Conservation (phyloP, 2,888 invertebrate species). For the Leucozona laternaria region DNA sequence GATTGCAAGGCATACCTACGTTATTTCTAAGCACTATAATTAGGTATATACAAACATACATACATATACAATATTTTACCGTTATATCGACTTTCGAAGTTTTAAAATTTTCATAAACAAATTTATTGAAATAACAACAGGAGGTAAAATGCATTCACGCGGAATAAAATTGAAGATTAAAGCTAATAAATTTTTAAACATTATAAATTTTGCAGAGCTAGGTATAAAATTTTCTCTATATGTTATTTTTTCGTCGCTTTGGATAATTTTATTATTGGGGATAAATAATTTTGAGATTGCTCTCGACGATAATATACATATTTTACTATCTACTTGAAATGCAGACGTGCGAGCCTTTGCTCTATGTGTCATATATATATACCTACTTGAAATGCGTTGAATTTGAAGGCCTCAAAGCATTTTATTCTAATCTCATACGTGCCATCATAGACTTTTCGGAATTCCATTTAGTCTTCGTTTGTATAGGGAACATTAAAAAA, state of each 20-base stretch:
- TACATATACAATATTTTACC: neutral
- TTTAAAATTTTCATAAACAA: conserved; percentile 17
- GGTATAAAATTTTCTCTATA: neutral
- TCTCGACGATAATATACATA: neutral
- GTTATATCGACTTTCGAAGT: conserved; percentile 1
- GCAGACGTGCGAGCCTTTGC: conserved; percentile 15
- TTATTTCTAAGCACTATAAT: neutral
- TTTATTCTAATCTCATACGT: conserved; percentile 28
- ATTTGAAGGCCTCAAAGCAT: conserved; percentile 11
- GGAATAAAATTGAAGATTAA: conserved; percentile 10
- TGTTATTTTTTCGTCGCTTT: neutral
- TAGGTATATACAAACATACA: too few species aligned
- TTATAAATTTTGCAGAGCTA: conserved; percentile 15
- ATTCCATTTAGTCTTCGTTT: neutral
- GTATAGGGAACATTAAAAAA: neutral
- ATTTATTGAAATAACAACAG: conserved; percentile 25
- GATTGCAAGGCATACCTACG: neutral
- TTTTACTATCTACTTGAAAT: conserved; percentile 20
- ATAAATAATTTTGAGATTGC: conserved; percentile 18
- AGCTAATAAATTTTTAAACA: conserved; percentile 22
- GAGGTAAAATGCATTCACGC: conserved; percentile 28
- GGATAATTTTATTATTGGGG: conserved; percentile 3
- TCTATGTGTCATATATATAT: neutral
- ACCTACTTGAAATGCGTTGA: conserved; percentile 6
- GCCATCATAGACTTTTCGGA: conserved; percentile 17